phyloP scores from a whole-genome alignment of 1,140 invertebrate genomes.

The Idris sp. region DNA sequence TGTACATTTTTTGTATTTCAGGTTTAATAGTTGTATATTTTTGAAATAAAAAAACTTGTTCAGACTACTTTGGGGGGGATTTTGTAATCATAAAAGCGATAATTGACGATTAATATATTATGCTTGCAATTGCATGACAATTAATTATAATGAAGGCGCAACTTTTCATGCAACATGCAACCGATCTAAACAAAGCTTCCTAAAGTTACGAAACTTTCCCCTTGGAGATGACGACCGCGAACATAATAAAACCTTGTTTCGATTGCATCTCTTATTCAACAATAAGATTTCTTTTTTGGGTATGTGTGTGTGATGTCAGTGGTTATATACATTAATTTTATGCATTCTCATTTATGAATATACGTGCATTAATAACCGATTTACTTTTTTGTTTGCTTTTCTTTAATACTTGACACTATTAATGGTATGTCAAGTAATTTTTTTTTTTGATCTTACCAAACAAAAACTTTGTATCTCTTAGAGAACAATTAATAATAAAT shows the following conservation, averaged over 20 bases:
- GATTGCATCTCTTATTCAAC: conserved; percentile 47
- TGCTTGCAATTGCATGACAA: conserved; percentile 5
- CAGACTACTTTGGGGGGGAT: too few relatives aligned
- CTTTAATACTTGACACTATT: too few relatives aligned
- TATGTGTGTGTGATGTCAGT: too few relatives aligned
- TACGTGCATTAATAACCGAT: too few relatives aligned
- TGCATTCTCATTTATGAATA: conserved; percentile 6
- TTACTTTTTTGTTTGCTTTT: too few relatives aligned
- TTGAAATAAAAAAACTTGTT: too few relatives aligned
- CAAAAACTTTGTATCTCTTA: too few relatives aligned
- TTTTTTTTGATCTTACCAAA: too few relatives aligned
- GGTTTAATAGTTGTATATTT: too few relatives aligned
- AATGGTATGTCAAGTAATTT: too few relatives aligned
- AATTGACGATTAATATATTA: conserved; percentile 6
- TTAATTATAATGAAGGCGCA: conserved; percentile 17
- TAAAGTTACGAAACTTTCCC: conserved; percentile 53
- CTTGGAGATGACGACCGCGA: conserved; percentile 26
- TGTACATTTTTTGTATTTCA: too few relatives aligned
- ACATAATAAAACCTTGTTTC: conserved; percentile 29
- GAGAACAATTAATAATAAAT: conserved; percentile 11
- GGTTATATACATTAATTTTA: background rate
- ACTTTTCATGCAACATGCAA: conserved; percentile 34
- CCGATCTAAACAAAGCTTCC: conserved; percentile 38
- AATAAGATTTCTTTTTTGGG: conserved; percentile 11
- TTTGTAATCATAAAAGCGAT: background rate